phyloP scores from a whole-genome alignment of 2,113 vertebrate species.

The Trinectes maculatus region DNA sequence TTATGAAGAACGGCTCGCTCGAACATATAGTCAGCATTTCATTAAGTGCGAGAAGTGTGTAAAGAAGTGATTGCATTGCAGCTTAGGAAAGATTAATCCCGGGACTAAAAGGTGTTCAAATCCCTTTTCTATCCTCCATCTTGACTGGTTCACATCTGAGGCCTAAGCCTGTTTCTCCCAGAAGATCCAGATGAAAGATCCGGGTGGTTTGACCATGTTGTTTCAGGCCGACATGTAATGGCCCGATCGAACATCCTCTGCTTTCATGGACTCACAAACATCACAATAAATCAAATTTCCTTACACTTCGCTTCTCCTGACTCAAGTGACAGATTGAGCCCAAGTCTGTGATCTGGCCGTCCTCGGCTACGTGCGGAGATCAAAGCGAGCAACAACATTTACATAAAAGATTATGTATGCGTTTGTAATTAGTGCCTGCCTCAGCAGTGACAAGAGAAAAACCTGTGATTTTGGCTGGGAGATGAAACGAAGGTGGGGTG shows the following conservation, averaged over 20 bases:
- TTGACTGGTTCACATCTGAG: constrained; percentile 49
- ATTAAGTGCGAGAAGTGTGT: constrained; percentile 54
- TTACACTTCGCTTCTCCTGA: constrained; percentile 59
- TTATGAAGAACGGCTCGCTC: constrained; percentile 31
- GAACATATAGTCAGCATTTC: constrained; percentile 22
- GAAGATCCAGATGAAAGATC: constrained; percentile 56
- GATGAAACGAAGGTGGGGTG: constrained; percentile 69
- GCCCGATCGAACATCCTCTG: constrained; percentile 65
- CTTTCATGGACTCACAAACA: constrained; percentile 60
- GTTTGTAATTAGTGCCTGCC: constrained; percentile 73
- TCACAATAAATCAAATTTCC: constrained; percentile 66
- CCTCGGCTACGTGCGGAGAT: constrained; percentile 60
- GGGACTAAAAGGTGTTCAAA: constrained; percentile 56
- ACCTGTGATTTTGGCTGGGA: constrained; percentile 55
- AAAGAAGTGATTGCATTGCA: constrained; percentile 35
- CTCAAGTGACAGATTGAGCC: constrained; percentile 63
- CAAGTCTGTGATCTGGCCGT: constrained; percentile 67
- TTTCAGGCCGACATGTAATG: constrained; percentile 43
- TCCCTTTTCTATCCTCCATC: constrained; percentile 37
- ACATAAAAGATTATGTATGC: constrained; percentile 79
- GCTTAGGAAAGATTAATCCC: constrained; percentile 54
- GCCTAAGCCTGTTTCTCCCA: constrained; percentile 36
- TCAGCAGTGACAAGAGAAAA: constrained; percentile 68
- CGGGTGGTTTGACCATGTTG: constrained; percentile 39
- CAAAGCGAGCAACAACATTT: constrained; percentile 72